Conservation (phyloP, 2,888 invertebrate species). For the Pachymerium ferrugineum region DNA sequence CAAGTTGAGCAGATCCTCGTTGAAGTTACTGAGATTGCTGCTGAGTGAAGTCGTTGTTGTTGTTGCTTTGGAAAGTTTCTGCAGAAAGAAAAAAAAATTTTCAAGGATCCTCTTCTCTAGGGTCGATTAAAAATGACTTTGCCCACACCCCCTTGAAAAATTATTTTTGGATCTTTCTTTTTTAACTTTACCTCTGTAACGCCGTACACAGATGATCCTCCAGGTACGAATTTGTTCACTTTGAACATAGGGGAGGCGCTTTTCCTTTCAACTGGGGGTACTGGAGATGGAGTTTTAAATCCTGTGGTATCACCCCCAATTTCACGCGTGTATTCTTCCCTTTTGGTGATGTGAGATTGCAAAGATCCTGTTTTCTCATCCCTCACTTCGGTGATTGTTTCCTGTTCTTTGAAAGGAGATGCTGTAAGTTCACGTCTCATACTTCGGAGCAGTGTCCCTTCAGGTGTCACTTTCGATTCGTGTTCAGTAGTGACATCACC, state of each 20-base stretch:
- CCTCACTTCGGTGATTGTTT: not conserved
- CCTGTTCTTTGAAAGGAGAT: not conserved
- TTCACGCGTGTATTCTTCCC: not conserved
- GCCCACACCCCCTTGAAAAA: not conserved
- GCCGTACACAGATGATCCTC: not conserved
- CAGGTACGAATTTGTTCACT: not conserved
- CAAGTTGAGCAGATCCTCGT: not conserved
- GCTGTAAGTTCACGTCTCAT: not conserved
- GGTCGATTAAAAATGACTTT: no score
- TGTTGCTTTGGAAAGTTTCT: not conserved
- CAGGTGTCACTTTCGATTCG: not conserved
- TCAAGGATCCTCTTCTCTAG: no score
- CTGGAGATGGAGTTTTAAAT: not conserved
- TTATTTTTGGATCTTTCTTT: no score
- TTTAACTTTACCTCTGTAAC: not conserved
- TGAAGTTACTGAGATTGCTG: not conserved
- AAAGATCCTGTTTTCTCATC: not conserved
- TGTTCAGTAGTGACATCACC: not conserved
- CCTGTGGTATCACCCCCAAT: not conserved
- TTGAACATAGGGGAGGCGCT: not conserved
- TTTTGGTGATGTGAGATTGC: not conserved
- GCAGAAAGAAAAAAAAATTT: not conserved
- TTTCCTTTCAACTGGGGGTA: not conserved
- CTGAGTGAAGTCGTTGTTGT: slow-evolving; percentile 10
- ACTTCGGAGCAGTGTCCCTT: not conserved